phyloP scores from a whole-genome alignment of 2,797 vertebrate species.

The Notolepis coatsorum region DNA sequence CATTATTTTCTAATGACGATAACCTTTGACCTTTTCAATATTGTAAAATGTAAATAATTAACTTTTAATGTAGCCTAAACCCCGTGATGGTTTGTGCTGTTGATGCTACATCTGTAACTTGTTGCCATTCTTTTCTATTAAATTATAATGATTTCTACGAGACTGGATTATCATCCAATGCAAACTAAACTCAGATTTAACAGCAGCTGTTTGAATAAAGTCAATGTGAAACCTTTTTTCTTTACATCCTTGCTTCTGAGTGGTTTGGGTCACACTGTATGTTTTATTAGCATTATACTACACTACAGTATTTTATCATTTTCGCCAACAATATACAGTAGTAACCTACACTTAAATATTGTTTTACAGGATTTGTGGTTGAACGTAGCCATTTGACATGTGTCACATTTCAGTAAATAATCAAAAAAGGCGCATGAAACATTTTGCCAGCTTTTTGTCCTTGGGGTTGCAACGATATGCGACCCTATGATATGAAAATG shows the following conservation, averaged over 20 bases:
- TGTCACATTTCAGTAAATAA: no score
- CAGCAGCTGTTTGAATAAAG: conserved; percentile 74
- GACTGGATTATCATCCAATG: conserved; percentile 82
- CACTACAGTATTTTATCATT: no score
- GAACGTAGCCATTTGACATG: no score
- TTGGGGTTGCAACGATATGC: no score
- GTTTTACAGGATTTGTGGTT: no score
- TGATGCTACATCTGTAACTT: conserved; percentile 43
- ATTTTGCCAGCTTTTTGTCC: no score
- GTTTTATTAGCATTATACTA: no score
- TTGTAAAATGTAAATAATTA: conserved; percentile 54
- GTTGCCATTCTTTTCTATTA: conserved; percentile 53
- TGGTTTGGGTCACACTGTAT: no score
- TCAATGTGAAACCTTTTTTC: conserved; percentile 61
- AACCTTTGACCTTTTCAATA: conserved; percentile 39
- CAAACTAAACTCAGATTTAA: conserved; percentile 18
- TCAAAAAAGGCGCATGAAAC: no score
- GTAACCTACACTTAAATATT: no score
- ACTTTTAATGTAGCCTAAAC: no score
- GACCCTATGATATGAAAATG: no score
- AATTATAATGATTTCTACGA: conserved; percentile 81
- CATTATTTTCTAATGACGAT: conserved; percentile 52
- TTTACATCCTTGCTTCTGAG: conserved; percentile 36
- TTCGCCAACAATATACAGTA: neutral
- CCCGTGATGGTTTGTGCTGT: conserved; percentile 34